Evolutionary conservation across 2,888 invertebrate genomes (phyloP), one percentile per base, ranked within the genome.

Genomic region (Monoplex corrugatus): DNA sequence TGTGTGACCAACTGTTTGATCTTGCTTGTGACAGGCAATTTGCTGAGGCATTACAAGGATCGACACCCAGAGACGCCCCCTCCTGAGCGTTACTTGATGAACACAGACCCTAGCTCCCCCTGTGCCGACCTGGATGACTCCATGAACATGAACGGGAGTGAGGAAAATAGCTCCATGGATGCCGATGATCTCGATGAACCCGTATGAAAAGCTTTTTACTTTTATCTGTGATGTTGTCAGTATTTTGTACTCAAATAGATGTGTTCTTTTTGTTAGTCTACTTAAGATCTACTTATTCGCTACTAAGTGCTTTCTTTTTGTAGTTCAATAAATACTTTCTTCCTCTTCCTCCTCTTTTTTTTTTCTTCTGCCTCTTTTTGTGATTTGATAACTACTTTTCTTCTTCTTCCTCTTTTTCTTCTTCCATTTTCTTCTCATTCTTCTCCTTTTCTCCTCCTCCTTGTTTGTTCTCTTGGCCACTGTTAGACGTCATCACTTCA

Each of bases 11-110:
- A n/a, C n/a, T n/a, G n/a, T n/a, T n/a, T n/a, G n/a, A n/a, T n/a
- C n/a, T n/a, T n/a, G n/a, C n/a, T n/a, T n/a, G 23, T 57, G 91
- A 10, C 90, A 95, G 98, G 98, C 84, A 98, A 98, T 91, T 96
- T 98, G 82, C 97, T 98, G 92, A 98, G 98, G 93, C 98, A 98
- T 95, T 97, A 98, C 95, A 97, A 97, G 68, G 97, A 97, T 50
- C 97, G 98, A 92, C 98, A 98, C 94, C 97, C 97, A 89, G 94
- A 93, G 40, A 88, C 93, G 50, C 91, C 94, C 10, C 94, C 95
- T 10, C 89, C 92, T 2, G 89, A 89, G 45, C 89, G 89, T 19
- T 89, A 90, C 78, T 80, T 89, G 78, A 82, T 88, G 43, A 89
- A 83, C 45, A 72, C 89, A 38, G 89, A 87, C 28, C 86, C 75